phyloP scores from a whole-genome alignment of 2,888 invertebrate genomes.

The Imbricaverruca yamaguchii region DNA sequence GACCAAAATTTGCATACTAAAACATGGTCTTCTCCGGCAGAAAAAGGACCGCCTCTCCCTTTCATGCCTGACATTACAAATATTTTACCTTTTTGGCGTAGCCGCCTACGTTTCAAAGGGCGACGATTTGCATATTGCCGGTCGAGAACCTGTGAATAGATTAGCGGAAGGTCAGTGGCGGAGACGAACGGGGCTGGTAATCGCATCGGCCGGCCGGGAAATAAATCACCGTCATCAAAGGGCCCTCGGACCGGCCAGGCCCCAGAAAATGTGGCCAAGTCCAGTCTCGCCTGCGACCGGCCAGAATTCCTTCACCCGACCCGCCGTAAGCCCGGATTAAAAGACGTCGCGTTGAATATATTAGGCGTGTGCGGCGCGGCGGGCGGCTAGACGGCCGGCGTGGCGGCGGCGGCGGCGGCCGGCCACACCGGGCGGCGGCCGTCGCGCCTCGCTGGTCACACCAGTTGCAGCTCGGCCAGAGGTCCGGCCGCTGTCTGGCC shows the following conservation, averaged over 20 bases:
- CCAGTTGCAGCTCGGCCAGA: no score
- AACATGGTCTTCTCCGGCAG: slow-evolving; percentile 4
- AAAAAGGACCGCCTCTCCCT: slow-evolving; percentile 3
- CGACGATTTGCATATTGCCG: not conserved
- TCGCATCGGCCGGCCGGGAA: not conserved
- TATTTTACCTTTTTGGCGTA: slow-evolving; percentile 14
- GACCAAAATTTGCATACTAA: slow-evolving; percentile 21
- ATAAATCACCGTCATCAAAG: slow-evolving; percentile 17
- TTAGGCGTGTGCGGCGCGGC: not conserved
- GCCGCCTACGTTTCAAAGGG: slow-evolving; percentile 13
- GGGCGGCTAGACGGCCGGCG: not conserved
- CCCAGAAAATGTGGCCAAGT: not conserved
- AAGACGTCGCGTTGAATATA: slow-evolving; percentile 1
- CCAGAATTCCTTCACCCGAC: not conserved
- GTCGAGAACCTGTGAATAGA: slow-evolving; percentile 17
- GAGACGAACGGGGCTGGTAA: not conserved
- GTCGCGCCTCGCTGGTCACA: no score
- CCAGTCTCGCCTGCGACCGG: not conserved
- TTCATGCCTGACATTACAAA: slow-evolving; percentile 14
- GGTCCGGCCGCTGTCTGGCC: no score
- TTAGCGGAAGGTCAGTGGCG: slow-evolving; percentile 11
- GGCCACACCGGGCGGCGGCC: not conserved
- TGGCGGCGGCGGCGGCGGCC: not conserved
- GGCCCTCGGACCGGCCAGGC: not conserved
- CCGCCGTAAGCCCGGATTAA: not conserved